Evolutionary conservation across 1,140 invertebrate genomes (phyloP).

Genomic region (Panulirus ornatus): DNA sequence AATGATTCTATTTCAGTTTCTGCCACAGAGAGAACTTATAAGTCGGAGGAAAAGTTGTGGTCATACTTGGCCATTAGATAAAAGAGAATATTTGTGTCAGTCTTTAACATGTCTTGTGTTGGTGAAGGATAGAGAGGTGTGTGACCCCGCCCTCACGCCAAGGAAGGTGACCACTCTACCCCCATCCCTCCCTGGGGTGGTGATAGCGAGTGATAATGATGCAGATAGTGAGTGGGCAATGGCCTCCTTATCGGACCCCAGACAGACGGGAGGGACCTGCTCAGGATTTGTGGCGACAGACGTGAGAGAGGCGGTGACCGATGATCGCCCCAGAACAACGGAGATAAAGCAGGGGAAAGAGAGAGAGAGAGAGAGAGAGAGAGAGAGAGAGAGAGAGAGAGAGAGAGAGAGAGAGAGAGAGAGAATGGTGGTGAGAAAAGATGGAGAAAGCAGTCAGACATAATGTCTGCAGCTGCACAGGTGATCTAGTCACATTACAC

Average conservation of each 20-base stretch:
- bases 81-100: too few relatives aligned
- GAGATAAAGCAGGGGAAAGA: background rate
- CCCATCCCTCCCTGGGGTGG: background rate
- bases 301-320: background rate
- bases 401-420: background rate
- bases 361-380: background rate
- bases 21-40: background rate
- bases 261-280: background rate
- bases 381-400: background rate
- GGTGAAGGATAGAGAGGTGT: too few relatives aligned
- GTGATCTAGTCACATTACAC: too few relatives aligned
- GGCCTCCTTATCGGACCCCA: background rate
- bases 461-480: too few relatives aligned
- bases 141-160: background rate
- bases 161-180: background rate
- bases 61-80: too few relatives aligned
- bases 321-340: background rate
- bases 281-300: background rate
- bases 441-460: background rate
- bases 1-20: background rate
- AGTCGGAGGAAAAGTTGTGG: too few relatives aligned
- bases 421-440: background rate
- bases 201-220: background rate
- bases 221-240: conserved; percentile 13
- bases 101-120: too few relatives aligned